Evolutionary conservation across 2,888 invertebrate genomes (phyloP).

Genomic region (Polydrusus pterygomalis): DNA sequence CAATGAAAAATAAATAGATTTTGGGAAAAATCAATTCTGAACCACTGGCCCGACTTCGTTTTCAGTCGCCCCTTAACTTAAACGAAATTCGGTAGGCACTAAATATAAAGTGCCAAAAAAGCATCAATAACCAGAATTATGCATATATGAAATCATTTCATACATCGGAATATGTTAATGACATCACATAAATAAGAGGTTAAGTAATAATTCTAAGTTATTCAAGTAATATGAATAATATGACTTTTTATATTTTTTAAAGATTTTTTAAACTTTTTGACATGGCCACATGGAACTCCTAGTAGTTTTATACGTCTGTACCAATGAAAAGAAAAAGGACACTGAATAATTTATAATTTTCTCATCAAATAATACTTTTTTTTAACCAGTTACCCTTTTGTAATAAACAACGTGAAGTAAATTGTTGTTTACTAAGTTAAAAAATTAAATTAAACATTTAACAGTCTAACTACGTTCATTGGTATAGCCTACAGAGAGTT

Average conservation of each 20-base stretch:
- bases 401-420: conserved; percentile 27
- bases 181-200: conserved; percentile 69
- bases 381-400: conserved; percentile 33
- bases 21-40: conserved; percentile 69
- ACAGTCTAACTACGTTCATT: conserved; percentile 51
- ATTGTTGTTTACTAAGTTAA: conserved; percentile 34
- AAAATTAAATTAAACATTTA: conserved; percentile 38
- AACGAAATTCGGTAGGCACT: conserved; percentile 70
- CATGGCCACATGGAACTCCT: conserved; percentile 71
- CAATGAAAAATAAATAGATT: conserved; percentile 39
- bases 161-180: conserved; percentile 67
- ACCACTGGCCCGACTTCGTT: conserved; percentile 70
- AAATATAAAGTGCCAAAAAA: conserved; percentile 65
- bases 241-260: conserved; percentile 35
- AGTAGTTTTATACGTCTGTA: conserved; percentile 61
- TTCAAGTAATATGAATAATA: conserved; percentile 59
- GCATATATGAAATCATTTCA: conserved; percentile 70
- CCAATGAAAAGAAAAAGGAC: conserved; percentile 62
- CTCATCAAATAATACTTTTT: conserved; percentile 35
- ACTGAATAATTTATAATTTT: conserved; percentile 34
- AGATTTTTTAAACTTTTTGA: conserved; percentile 57
- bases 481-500: conserved; percentile 65
- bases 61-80: conserved; percentile 68
- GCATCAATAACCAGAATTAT: conserved; percentile 70
- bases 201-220: conserved; percentile 68